Percentiles rank a stretch among this genome's conserved stretches.
These are phyloP conservation scores for Taeniopygia guttata DNA, from an alignment of 2,797 vertebrate species.

Conservation along the genomic window DNA sequence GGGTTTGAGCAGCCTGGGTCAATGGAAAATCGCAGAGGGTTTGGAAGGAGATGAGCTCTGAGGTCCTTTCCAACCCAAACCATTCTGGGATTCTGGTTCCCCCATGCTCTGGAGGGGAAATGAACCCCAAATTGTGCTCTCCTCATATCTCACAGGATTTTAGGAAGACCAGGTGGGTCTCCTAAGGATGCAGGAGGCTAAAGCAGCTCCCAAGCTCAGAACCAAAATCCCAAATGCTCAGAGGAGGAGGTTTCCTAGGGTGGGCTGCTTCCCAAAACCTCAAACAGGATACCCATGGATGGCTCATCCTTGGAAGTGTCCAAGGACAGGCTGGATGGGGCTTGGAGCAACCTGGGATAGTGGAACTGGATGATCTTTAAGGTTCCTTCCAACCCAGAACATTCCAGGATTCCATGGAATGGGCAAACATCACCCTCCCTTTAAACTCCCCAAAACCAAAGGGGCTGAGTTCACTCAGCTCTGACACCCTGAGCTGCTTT, in stretches of 20 bases:
- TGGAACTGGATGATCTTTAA: background rate
- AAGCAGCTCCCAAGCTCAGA: background rate
- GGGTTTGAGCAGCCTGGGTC: background rate
- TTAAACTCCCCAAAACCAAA: background rate
- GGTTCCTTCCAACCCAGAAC: background rate
- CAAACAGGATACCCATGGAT: background rate
- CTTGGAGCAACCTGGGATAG: background rate
- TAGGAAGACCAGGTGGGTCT: background rate
- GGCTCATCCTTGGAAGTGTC: background rate
- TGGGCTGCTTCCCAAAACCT: background rate
- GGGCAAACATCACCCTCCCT: background rate
- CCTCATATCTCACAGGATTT: background rate
- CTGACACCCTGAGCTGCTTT: background rate
- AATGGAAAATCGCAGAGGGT: background rate
- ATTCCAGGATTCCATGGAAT: background rate
- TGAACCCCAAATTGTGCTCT: background rate
- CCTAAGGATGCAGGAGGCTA: background rate
- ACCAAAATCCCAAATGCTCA: background rate
- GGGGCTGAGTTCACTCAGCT: accelerated
- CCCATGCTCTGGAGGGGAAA: background rate
- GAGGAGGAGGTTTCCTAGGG: background rate
- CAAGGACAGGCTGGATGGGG: background rate
- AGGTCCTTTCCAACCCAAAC: background rate
- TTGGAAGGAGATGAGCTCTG: background rate
- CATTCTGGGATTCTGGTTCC: background rate